Base-by-base conservation (phyloP, 1,140 invertebrate species). In the Dolichoris vasculosae region DNA sequence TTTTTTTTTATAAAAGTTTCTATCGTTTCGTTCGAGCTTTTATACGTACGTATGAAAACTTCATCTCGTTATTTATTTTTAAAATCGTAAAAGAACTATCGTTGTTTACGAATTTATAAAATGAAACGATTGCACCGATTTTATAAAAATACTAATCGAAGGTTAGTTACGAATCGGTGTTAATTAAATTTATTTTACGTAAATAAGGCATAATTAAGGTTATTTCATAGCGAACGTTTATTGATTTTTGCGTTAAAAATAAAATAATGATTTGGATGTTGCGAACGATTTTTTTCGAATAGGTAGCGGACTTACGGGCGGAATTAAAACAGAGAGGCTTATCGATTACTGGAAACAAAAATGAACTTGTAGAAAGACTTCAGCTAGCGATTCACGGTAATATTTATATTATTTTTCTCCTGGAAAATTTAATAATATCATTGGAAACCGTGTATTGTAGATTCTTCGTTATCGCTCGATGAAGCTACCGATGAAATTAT, bases 321-420 rank as follows among this genome's bases (percentile, higher is more conserved):
- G 96, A 97, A 92, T 92, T 97, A 46, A 97, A 97, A 92, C 93
- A 95, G 86, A 95, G 96, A 89, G 97, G 96, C 67, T 92, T 97
- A 26, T 93, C 95, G 30, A 95, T 95, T 26, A 93, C 95, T 69
- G 97, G 97, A 20, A 97, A 97, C 90, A 98, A 97, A 94, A 96
- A 94, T 51, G 97, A 97, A 89, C 92, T 98, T 63, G 92, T 96
- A 38, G 95, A 96, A 84, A 94, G 97, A 87, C 94, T 98, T 73
- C 95, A 96, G 89, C 91, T 95, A 67, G 95, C 95, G 8, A 91
- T 96, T 87, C 94, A 95, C 87, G 93, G 94, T 88, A 94, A 93
- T 17, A n/a, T 51, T 35, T 64, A 78, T 30, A n/a, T 69, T 48
- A 81, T 67, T 51, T 88, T 87, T 85, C 87, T 86, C 35, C 32